Evolutionary conservation across 2,888 invertebrate genomes (phyloP), one percentile per base, ranked within the genome.

Genomic region (Sinhomidia bicolor): DNA sequence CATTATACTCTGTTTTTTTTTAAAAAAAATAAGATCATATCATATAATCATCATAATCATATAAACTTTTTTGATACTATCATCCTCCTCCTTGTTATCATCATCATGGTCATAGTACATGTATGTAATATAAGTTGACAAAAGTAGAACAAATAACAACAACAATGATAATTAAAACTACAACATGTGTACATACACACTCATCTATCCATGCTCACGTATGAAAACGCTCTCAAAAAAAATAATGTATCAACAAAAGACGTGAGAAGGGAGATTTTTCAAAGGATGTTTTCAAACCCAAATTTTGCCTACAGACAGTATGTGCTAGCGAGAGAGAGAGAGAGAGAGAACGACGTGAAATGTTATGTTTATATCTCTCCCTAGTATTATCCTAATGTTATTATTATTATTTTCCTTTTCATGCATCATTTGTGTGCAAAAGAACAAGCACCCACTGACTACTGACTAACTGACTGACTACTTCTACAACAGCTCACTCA

Each of bases 111-210:
- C 51, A 51, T n/a, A n/a, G n/a, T 7, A n/a, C 36, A 36, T n/a
- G 17, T 9, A 5, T 65, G 17, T 36, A 65, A 32, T 65, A 36
- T 65, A 3, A 65, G 65, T n/a, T 36, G 32, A 17, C 65, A 65
- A 65, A 65, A 65, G 65, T 65, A 32, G 65, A 65, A 65, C 65
- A 65, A 36, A 9, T 20, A 57, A 36, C 6, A 65, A 65, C 36
- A 17, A 32, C 65, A 65, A n/a, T 32, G 20, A 32, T 65, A 65
- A 62, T 62, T 65, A 65, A 65, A 65, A 60, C 10, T 60, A 60
- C 47, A n/a, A n/a, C n/a, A 57, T 57, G n/a, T 57, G n/a, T 57
- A 7, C n/a, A 57, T 57, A 57, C n/a, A n/a, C n/a, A n/a, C n/a
- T n/a, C n/a, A n/a, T n/a, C n/a, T n/a, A n/a, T n/a, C n/a, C n/a